Base-by-base conservation (phyloP, 2,888 invertebrate species). In the Electrophaes corylata region DNA sequence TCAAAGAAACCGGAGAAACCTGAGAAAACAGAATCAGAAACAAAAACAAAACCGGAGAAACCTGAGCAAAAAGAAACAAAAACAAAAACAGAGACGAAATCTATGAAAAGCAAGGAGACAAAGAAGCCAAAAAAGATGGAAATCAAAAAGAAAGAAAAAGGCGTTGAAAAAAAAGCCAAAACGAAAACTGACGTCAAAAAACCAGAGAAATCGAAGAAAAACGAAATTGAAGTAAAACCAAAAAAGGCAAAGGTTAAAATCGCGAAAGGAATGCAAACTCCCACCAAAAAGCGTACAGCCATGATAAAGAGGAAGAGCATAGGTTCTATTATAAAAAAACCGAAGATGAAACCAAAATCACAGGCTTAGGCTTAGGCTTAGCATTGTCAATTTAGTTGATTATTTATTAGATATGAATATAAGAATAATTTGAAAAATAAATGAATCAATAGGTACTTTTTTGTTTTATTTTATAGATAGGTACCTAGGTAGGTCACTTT, bases 311-410 rank as follows among this genome's bases (percentile, higher is more conserved):
- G 90, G 18, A 90, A 84, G 65, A 90, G 89, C 16, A 79, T 87
- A 0, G 88, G 88, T 0, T 82, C 86, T 0, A 86, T 90, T 0
- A 86, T 87, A 29, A 90, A 88, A 71, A 75, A 83, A 10, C 90
- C 90, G 0, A 88, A 84, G 76, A 90, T 91, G 90, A 88, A 83
- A 18, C 90, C 90, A 0, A 83, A 75, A 46, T 40, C 33, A 40
- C 12, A 31, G 40, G 12, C 16, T 14, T 52, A 8, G 35, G 33
- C 37, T 19, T 18, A 4, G n/a, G n/a, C n/a, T n/a, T n/a, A n/a
- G n/a, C n/a, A n/a, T n/a, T n/a, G n/a, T n/a, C n/a, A n/a, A n/a
- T 29, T 43, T 35, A 43, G 23, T 41, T 33, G 33, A 43, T 48
- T 49, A 49, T 49, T 47, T 49, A 40, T 19, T 40, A 45, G 4